phyloP scores from a whole-genome alignment of 2,888 invertebrate species.

The Eurytoma californica region DNA sequence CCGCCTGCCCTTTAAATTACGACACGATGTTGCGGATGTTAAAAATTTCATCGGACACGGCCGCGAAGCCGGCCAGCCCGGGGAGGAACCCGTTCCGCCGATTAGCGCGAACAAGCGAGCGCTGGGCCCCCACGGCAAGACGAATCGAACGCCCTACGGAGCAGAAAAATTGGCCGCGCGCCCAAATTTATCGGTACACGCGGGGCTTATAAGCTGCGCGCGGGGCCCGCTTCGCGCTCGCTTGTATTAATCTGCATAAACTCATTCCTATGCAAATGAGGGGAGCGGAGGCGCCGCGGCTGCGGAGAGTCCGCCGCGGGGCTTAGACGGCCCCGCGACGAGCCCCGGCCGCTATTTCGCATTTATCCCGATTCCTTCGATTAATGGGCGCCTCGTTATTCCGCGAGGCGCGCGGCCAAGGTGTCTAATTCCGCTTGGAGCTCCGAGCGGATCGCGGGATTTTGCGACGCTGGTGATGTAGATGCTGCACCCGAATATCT shows the following conservation, averaged over 20 bases:
- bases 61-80: not conserved
- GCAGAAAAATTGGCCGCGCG: slow-evolving; percentile 20
- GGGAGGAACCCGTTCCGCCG: slow-evolving; percentile 26
- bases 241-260: slow-evolving; percentile 74
- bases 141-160: not conserved
- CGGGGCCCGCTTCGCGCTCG: slow-evolving; percentile 10
- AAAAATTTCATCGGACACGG: slow-evolving; percentile 3
- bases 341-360: slow-evolving; percentile 47
- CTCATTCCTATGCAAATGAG: slow-evolving; percentile 70
- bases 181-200: slow-evolving; percentile 54
- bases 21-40: slow-evolving; percentile 28
- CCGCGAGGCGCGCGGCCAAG: not conserved
- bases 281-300: slow-evolving; percentile 55
- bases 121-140: not conserved
- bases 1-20: slow-evolving; percentile 1
- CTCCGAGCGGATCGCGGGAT: too few relatives aligned
- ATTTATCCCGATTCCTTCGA: slow-evolving; percentile 43
- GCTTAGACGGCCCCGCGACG: not conserved
- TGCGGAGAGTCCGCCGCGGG: slow-evolving; percentile 12
- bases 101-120: slow-evolving; percentile 30
- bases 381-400: slow-evolving; percentile 40
- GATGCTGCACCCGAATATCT: too few relatives aligned
- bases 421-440: not conserved
- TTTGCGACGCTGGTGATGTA: too few relatives aligned
- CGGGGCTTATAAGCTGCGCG: slow-evolving; percentile 4